A percentile compares a stretch with the other conserved stretches of the same genome.
Evolutionary conservation across 2,888 invertebrate genomes (phyloP).

Genomic region (Drosophila phalerata): DNA sequence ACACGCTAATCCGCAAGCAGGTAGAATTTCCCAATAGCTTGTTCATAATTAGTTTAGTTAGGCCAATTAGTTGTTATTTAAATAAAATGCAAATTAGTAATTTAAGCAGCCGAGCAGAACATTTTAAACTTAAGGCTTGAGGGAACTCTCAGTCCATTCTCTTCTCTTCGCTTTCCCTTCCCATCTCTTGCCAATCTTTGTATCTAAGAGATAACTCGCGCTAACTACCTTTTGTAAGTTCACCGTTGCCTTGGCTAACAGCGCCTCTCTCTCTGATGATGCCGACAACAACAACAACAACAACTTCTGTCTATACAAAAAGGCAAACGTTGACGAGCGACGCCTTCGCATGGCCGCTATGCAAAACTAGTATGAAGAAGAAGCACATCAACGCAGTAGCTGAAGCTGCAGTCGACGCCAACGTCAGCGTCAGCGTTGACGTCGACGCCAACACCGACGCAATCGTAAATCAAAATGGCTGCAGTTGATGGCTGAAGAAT

Average conservation of each 20-base stretch:
- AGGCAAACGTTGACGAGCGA: conserved; percentile 65
- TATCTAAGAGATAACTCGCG: conserved; percentile 34
- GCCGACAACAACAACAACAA: conserved; percentile 59
- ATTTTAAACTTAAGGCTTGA: conserved; percentile 57
- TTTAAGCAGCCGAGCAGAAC: conserved; percentile 71
- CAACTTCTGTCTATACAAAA: conserved; percentile 14
- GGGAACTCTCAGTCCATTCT: conserved; percentile 30
- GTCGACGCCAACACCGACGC: conserved; percentile 46
- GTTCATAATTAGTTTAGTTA: conserved; percentile 34
- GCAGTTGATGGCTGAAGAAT: conserved; percentile 80
- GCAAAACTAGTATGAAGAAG: conserved; percentile 47
- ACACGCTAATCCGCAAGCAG: conserved; percentile 1
- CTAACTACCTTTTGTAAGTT: conserved; percentile 53
- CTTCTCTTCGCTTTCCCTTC: neutral
- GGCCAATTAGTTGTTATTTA: conserved; percentile 73
- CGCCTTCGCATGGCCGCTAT: conserved; percentile 73
- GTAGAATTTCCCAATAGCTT: conserved; percentile 5
- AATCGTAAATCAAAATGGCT: conserved; percentile 86
- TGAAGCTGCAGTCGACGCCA: neutral
- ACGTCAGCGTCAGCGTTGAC: conserved; percentile 20
- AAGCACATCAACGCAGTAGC: conserved; percentile 5
- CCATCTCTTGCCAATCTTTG: neutral
- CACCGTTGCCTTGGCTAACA: conserved; percentile 66
- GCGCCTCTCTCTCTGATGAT: conserved; percentile 49
- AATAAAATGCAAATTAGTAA: conserved; percentile 73